These are phyloP conservation scores for Acrocephalus arundinaceus DNA, from an alignment of 2,113 vertebrate species.

Conservation along the genomic window DNA sequence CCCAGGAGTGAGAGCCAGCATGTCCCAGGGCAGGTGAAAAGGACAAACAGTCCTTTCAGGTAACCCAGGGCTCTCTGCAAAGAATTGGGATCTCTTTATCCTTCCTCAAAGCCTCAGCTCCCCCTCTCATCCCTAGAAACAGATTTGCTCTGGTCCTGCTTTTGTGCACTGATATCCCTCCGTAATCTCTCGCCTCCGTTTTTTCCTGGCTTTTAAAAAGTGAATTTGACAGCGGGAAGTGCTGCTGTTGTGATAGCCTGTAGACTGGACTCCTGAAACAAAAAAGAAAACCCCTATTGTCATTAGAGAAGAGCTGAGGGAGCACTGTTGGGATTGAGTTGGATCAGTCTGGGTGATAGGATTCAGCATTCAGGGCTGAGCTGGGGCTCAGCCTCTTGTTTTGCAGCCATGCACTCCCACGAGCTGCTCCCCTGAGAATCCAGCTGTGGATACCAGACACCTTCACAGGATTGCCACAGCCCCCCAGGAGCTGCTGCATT, in stretches of 20 bases:
- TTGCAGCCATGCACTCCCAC: not conserved
- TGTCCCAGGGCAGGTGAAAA: not conserved
- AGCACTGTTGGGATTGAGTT: conserved; percentile 50
- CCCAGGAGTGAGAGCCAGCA: rapidly evolving
- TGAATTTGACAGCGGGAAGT: conserved; percentile 23
- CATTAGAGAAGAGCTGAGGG: conserved; percentile 51
- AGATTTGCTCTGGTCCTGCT: not conserved
- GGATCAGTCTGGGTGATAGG: conserved; percentile 39
- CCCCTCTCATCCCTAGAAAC: not conserved
- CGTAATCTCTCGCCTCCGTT: conserved; percentile 13
- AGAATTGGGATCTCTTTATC: not conserved
- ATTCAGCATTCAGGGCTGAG: conserved; percentile 2
- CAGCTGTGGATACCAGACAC: not conserved
- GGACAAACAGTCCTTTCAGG: not conserved
- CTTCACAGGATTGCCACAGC: not conserved
- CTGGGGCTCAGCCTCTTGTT: conserved; percentile 3
- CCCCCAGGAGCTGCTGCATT: not conserved
- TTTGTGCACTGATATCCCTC: conserved; percentile 23
- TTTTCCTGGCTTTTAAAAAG: conserved; percentile 38
- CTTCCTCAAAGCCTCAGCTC: not conserved
- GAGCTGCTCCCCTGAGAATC: not conserved
- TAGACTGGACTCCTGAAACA: conserved; percentile 30
- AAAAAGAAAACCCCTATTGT: not conserved
- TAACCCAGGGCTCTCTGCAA: not conserved
- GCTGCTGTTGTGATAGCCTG: conserved; percentile 36